These are phyloP conservation scores for Cepphus grylle DNA, from an alignment of 2,113 vertebrate genomes.

Conservation along the genomic window DNA sequence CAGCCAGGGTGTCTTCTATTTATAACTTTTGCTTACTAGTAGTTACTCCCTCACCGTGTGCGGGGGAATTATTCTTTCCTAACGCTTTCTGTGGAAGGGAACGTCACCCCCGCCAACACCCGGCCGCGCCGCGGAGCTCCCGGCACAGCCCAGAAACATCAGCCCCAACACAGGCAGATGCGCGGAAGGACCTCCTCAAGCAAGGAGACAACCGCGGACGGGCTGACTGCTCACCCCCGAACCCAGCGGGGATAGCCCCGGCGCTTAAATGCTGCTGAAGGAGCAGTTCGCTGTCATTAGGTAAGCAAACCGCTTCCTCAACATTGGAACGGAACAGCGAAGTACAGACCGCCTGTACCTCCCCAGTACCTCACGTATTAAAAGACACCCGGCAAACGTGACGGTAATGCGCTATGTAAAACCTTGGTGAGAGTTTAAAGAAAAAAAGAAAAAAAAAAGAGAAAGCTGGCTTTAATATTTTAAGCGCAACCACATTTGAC, in stretches of 20 bases:
- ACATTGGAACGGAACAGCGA: background rate
- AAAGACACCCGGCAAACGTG: background rate
- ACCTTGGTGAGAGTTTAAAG: background rate
- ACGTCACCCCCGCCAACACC: fast-evolving
- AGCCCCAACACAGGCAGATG: fast-evolving
- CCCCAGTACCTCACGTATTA: background rate
- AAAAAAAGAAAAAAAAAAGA: background rate
- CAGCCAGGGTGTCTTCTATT: background rate
- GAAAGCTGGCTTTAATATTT: background rate
- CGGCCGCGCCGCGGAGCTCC: background rate
- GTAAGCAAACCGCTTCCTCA: background rate
- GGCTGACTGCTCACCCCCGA: background rate
- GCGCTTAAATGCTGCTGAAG: background rate
- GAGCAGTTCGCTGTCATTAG: background rate
- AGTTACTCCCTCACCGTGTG: fast-evolving
- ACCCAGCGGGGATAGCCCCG: background rate
- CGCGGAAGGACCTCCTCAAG: background rate
- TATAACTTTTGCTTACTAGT: background rate
- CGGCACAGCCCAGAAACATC: background rate
- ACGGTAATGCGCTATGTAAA: background rate
- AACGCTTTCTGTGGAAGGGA: background rate
- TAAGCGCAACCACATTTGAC: background rate
- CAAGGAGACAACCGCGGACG: background rate
- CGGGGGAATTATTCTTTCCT: background rate
- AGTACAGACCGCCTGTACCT: background rate